A percentile compares a stretch with the other conserved stretches of the same genome.
These are phyloP conservation scores for Ceriagrion tenellum DNA, from an alignment of 2,888 invertebrate genomes.

Conservation along the genomic window DNA sequence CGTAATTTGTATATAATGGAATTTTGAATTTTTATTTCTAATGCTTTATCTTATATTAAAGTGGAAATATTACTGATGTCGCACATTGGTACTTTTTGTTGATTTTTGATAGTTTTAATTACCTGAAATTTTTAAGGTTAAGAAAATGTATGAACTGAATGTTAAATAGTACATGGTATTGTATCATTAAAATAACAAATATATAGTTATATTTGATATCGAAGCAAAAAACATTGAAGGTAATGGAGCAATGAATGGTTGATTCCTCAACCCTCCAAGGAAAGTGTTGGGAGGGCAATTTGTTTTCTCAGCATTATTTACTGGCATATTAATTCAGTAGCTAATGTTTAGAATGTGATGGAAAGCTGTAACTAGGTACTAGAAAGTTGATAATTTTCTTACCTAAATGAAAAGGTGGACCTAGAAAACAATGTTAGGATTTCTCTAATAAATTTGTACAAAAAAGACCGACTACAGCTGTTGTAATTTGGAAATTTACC, in stretches of 20 bases:
- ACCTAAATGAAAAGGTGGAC: not conserved
- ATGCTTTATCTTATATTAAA: too few relatives aligned
- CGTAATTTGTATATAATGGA: not conserved
- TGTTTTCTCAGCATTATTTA: not conserved
- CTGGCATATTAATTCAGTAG: not conserved
- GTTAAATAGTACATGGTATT: not conserved
- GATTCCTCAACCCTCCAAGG: not conserved
- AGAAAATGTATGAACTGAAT: not conserved
- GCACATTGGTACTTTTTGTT: not conserved
- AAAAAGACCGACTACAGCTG: not conserved
- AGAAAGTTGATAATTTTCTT: not conserved
- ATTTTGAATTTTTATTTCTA: not conserved
- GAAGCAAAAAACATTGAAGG: not conserved
- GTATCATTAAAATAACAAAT: not conserved
- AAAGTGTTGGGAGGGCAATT: not conserved
- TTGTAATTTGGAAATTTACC: not conserved
- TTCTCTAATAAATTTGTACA: not conserved
- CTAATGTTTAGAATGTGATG: conserved; percentile 12
- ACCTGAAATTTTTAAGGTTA: not conserved
- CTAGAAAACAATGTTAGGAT: not conserved
- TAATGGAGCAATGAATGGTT: not conserved
- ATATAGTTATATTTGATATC: not conserved
- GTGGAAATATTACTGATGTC: not conserved
- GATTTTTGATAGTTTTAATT: not conserved
- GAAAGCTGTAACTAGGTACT: not conserved